Conservation (phyloP, 2,797 vertebrate species). For the Corythornis leucogaster region DNA sequence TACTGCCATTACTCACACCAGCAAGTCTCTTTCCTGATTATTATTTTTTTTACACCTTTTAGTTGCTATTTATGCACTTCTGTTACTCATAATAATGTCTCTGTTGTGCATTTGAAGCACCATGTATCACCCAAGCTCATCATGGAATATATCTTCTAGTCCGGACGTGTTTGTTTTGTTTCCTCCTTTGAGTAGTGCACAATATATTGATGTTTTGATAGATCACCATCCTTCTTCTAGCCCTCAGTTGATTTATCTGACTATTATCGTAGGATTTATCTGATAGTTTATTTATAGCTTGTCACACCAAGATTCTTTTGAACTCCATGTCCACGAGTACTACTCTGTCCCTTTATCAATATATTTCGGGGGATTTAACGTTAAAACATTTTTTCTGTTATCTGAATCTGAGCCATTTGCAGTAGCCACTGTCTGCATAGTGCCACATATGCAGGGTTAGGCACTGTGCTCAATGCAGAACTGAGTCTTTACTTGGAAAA, state of each 20-base stretch:
- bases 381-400: not conserved
- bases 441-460: rapidly evolving
- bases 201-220: not conserved
- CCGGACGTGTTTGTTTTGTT: not conserved
- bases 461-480: not conserved
- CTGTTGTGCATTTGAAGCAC: not conserved
- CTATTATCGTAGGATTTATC: no score
- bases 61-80: not conserved
- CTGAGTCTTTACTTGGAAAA: not conserved
- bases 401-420: not conserved
- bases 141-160: not conserved
- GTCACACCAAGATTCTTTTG: not conserved
- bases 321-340: not conserved
- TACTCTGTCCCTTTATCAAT: not conserved
- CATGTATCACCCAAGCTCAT: not conserved
- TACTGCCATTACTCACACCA: not conserved
- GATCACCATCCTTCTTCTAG: not conserved
- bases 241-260: not conserved
- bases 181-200: not conserved
- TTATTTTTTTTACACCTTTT: not conserved
- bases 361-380: not conserved
- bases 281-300: no score
- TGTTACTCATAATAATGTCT: not conserved
- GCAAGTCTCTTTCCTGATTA: not conserved
- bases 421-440: not conserved